These are phyloP conservation scores for Dendrocopos noguchii DNA, from an alignment of 2,113 vertebrate species.

Conservation along the genomic window DNA sequence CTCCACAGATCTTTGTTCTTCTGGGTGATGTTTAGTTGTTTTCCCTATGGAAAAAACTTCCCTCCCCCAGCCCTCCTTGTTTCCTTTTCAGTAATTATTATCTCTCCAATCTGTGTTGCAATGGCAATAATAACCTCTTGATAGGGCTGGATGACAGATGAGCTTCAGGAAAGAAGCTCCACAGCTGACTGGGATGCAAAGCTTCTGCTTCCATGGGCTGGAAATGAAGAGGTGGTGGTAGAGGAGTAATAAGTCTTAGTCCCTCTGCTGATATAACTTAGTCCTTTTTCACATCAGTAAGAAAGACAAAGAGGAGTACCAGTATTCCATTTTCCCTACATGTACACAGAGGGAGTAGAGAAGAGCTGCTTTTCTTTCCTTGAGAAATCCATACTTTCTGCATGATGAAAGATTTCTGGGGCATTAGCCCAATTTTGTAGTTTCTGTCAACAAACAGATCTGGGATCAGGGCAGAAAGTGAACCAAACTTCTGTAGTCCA, in stretches of 20 bases:
- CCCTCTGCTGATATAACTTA: background rate
- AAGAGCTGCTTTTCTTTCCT: background rate
- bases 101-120: background rate
- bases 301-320: background rate
- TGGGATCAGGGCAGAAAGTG: background rate
- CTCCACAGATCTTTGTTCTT: conserved; percentile 40
- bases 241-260: background rate
- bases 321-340: accelerated
- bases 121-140: background rate
- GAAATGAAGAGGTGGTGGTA: background rate
- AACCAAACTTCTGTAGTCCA: background rate
- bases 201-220: conserved; percentile 1
- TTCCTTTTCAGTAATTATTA: conserved; percentile 17
- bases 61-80: background rate
- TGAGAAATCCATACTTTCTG: background rate
- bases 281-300: background rate
- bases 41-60: conserved; percentile 6
- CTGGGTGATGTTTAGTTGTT: background rate
- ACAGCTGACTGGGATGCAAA: background rate
- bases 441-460: background rate
- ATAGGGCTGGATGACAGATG: background rate
- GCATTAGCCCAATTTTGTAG: background rate
- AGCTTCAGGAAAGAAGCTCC: background rate
- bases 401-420: background rate
- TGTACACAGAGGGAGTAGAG: background rate